A percentile compares a stretch with the other conserved stretches of the same genome.
These are phyloP conservation scores for Phytoseiulus persimilis DNA, from an alignment of 2,888 invertebrate genomes.

Conservation along the genomic window DNA sequence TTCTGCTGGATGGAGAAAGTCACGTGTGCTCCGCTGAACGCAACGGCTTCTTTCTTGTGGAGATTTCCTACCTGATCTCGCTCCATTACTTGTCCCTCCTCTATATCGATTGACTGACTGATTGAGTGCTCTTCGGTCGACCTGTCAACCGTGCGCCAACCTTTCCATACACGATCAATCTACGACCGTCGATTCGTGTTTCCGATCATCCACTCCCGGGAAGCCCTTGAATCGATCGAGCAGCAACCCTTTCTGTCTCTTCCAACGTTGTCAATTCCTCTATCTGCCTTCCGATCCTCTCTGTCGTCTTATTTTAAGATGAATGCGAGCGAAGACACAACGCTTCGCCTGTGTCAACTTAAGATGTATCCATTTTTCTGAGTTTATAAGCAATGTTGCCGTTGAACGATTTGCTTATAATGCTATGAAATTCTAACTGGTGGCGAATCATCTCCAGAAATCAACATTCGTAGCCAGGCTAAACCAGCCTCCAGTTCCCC, in stretches of 20 bases:
- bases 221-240: too few species aligned
- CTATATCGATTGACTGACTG: not conserved
- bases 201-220: not conserved
- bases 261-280: not conserved
- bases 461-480: not conserved
- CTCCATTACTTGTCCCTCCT: slow-evolving; percentile 9
- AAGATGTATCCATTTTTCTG: not conserved
- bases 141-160: not conserved
- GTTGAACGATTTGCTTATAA: not conserved
- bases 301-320: not conserved
- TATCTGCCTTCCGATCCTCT: not conserved
- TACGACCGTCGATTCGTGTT: too few species aligned
- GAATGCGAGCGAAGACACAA: not conserved
- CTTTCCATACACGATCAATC: too few species aligned
- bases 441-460: slow-evolving; percentile 5
- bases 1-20: slow-evolving; percentile 21
- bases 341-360: not conserved
- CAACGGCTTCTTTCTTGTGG: not conserved
- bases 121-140: not conserved
- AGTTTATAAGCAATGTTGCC: not conserved
- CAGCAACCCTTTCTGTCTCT: not conserved
- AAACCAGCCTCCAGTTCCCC: not conserved
- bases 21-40: slow-evolving; percentile 25
- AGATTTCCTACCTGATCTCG: not conserved
- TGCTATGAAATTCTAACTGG: not conserved